Base-by-base conservation (phyloP, 1,140 invertebrate genomes). In the Zaprionus capensis region DNA sequence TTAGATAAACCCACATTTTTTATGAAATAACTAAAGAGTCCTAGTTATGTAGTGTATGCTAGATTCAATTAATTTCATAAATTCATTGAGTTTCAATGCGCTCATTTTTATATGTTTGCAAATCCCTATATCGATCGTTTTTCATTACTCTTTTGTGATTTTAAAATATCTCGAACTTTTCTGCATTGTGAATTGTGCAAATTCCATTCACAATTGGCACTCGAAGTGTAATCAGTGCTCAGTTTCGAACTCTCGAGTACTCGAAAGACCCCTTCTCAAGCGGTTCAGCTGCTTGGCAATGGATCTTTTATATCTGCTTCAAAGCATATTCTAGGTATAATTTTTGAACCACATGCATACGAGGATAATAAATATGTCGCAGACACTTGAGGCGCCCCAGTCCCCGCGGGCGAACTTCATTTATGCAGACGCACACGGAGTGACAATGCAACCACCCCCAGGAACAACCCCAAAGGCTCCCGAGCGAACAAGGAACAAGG, bases 341-440 rank as follows among this genome's bases (percentile, higher is more conserved):
- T 80, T 70, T 72, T 77, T 74, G 71, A 46, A 61, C 24, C 62
- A 49, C 55, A 80, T 81, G 76, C 84, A 78, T 67, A 28, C 26
- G 74, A 34, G 53, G 49, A 78, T 83, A 81, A 82, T 87, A 86
- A 86, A 86, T 87, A 86, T 86, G 83, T 86, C 84, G 81, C 84
- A 78, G 73, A 71, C 81, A 87, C 84, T 87, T 87, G 83, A 86
- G 78, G 65, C 58, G 31, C 22, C 55, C 17, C 56, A 28, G 4
- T 58, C 24, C 66, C 72, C 72, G 1, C 9, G 63, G 71, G 81
- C 79, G 26, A 57, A 77, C 36, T 77, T 78, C 82, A 79, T 81
- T 76, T 76, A 76, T 85, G 79, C 66, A 69, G 24, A 17, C 59
- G 51, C 82, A 81, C 71, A 72, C 46, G n/a, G 11, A 56, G 24